Percentiles rank a stretch among this genome's conserved stretches.
Conservation (phyloP, 2,113 vertebrate genomes). For the Anhinga rufa region DNA sequence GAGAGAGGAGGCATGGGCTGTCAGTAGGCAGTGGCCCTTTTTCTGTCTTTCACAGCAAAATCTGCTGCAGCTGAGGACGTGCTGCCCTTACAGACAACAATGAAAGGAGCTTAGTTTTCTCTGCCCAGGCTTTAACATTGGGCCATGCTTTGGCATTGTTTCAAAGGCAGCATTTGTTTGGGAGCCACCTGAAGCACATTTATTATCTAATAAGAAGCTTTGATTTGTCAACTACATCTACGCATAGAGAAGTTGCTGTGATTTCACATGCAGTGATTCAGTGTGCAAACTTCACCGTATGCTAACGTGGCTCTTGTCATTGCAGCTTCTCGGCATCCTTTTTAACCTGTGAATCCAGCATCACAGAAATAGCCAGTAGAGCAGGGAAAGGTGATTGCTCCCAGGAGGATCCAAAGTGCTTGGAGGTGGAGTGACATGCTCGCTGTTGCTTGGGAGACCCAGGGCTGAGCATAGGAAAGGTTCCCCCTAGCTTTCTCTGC, state of each 20-base stretch:
- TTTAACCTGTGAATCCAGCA: background rate
- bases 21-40: background rate
- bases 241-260: background rate
- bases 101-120: background rate
- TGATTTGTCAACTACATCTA: background rate
- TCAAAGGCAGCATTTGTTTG: background rate
- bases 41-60: background rate
- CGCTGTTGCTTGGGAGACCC: background rate
- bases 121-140: background rate
- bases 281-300: background rate
- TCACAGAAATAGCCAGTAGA: background rate
- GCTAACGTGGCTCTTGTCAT: background rate
- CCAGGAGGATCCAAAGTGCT: background rate
- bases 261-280: background rate
- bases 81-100: background rate
- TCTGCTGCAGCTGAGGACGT: background rate
- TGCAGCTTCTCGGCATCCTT: background rate
- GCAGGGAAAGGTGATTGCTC: background rate
- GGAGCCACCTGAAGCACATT: background rate
- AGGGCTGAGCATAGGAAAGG: background rate
- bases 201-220: background rate
- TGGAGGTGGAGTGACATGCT: background rate
- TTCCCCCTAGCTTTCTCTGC: background rate
- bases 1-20: background rate
- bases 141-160: fast-evolving